Evolutionary conservation across 2,797 vertebrate genomes (phyloP).

Genomic region (Enteromius thamalakanensis): DNA sequence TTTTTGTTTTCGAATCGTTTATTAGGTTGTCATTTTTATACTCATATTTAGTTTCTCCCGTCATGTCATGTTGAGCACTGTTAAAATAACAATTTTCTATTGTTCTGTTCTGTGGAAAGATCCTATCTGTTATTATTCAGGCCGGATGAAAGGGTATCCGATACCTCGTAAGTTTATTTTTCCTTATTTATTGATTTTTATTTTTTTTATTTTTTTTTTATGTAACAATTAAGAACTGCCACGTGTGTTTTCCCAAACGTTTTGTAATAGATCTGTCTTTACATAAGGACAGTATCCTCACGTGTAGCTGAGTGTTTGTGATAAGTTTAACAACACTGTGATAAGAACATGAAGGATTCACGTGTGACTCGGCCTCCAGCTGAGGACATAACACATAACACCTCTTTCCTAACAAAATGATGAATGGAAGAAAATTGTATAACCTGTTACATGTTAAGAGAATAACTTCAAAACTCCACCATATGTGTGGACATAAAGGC

Average conservation of each 20-base stretch:
- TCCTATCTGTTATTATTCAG: neutral
- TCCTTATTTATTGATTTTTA: too few species aligned
- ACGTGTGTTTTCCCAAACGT: neutral
- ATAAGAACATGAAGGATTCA: neutral
- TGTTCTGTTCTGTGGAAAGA: neutral
- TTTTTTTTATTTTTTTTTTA: too few species aligned
- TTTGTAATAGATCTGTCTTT: neutral
- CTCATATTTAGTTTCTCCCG: neutral
- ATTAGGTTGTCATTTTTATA: neutral
- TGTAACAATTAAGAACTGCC: neutral
- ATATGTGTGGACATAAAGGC: neutral
- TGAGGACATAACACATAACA: neutral
- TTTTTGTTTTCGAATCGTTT: neutral
- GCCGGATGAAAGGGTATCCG: neutral
- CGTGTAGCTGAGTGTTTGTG: constrained; percentile 12
- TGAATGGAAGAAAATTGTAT: constrained; percentile 2
- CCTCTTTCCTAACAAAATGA: neutral
- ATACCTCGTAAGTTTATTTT: neutral
- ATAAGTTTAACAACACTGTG: neutral
- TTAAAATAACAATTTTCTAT: neutral
- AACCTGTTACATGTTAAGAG: neutral
- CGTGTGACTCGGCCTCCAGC: neutral
- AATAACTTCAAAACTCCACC: neutral
- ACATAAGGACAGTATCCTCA: neutral
- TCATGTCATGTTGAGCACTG: neutral